Conservation (phyloP, 1,140 invertebrate species). For the Cotesia typhae region DNA sequence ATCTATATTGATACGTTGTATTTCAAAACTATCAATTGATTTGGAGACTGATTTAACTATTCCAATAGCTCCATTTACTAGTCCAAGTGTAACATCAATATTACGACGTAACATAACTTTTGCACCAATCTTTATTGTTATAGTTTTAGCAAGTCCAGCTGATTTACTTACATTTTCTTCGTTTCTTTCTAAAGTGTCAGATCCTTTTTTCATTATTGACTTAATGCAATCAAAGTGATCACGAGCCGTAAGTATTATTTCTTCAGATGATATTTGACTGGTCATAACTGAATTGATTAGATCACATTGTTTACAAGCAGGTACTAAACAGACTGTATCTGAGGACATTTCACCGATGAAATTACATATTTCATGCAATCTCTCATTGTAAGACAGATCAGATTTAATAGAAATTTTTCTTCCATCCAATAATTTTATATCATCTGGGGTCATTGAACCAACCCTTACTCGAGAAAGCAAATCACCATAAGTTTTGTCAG, state of each 20-base stretch:
- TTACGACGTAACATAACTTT: constrained; percentile 48
- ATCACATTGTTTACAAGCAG: constrained; percentile 32
- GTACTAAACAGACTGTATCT: constrained; percentile 38
- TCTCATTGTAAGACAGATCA: background rate
- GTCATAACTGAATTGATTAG: constrained; percentile 38
- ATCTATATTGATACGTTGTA: too few relatives aligned
- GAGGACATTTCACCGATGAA: background rate
- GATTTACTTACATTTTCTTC: constrained; percentile 31
- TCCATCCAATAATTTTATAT: background rate
- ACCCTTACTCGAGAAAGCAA: too few relatives aligned
- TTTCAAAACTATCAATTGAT: too few relatives aligned
- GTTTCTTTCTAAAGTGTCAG: constrained; percentile 21
- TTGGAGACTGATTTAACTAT: too few relatives aligned
- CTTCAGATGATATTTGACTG: constrained; percentile 27
- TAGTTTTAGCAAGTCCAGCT: constrained; percentile 40
- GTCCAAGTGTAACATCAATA: too few relatives aligned
- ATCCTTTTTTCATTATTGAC: constrained; percentile 17
- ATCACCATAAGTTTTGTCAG: constrained; percentile 21
- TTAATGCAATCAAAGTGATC: constrained; percentile 22
- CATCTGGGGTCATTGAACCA: background rate
- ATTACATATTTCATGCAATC: constrained; percentile 15
- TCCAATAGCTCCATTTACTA: too few relatives aligned
- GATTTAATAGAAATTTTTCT: background rate
- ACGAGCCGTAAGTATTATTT: constrained; percentile 35
- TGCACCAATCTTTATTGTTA: constrained; percentile 42